Conservation (phyloP, 2,888 invertebrate genomes). For the Pseudococcus jackbeardsleyi region DNA sequence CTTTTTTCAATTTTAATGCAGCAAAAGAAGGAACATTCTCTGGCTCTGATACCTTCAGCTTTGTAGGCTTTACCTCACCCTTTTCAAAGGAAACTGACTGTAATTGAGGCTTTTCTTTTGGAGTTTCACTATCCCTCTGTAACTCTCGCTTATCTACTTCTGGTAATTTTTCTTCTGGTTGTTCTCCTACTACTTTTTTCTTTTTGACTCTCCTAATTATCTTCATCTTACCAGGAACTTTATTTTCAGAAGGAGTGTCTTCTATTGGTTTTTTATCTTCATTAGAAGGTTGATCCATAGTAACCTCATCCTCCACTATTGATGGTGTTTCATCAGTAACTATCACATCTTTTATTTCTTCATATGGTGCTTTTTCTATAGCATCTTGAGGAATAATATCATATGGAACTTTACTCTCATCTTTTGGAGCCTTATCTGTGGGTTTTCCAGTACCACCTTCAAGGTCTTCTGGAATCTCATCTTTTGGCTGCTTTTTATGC, state of each 20-base stretch:
- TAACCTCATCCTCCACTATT: neutral
- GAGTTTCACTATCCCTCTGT: neutral
- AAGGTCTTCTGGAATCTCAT: constrained; percentile 69
- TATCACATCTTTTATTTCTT: constrained; percentile 67
- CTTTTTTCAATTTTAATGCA: constrained; percentile 72
- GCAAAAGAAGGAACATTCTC: constrained; percentile 76
- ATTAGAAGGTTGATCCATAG: constrained; percentile 67
- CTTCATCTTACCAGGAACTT: constrained; percentile 68
- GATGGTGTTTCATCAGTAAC: too few species aligned
- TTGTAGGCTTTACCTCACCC: constrained; percentile 71
- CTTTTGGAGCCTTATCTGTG: neutral
- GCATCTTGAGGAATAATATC: neutral
- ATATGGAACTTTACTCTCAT: neutral
- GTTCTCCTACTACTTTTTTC: constrained; percentile 69
- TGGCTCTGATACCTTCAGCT: constrained; percentile 69
- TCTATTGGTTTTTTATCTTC: constrained; percentile 69
- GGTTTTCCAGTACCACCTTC: constrained; percentile 70
- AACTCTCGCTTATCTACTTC: constrained; percentile 67
- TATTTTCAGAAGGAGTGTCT: constrained; percentile 69
- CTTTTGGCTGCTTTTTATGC: constrained; percentile 66
- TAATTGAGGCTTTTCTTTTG: constrained; percentile 55
- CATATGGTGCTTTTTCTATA: constrained; percentile 61
- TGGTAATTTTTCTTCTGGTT: constrained; percentile 68
- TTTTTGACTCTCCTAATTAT: constrained; percentile 69
- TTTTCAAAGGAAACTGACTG: constrained; percentile 74